These are phyloP conservation scores for Heterohyrax brucei DNA, from an alignment of 2,797 vertebrate species.

Conservation along the genomic window DNA sequence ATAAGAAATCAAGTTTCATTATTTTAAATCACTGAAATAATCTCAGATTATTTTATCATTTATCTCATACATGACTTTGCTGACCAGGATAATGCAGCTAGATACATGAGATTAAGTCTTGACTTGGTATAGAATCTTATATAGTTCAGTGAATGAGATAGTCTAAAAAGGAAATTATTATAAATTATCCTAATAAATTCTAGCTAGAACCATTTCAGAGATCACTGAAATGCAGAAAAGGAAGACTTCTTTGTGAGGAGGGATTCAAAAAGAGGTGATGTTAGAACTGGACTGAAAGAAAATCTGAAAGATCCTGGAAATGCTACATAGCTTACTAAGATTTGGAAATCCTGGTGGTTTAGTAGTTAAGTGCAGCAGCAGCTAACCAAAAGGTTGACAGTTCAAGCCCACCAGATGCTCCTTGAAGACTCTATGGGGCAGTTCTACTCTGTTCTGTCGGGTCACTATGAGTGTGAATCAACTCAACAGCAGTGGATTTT, in stretches of 20 bases:
- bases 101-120: background rate
- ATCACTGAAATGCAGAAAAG: background rate
- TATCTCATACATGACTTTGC: background rate
- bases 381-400: no score
- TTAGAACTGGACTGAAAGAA: slow-evolving; percentile 17
- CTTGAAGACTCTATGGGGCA: no score
- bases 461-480: no score
- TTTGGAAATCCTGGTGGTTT: no score
- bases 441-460: no score
- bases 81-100: background rate
- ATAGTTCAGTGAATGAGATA: background rate
- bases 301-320: background rate
- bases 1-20: background rate
- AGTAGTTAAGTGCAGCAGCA: no score
- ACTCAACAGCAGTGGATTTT: no score
- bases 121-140: background rate
- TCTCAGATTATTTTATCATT: background rate
- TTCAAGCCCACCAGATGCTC: no score
- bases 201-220: background rate
- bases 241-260: background rate
- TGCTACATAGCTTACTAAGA: background rate
- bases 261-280: background rate
- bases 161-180: slow-evolving; percentile 4
- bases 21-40: background rate
- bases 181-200: background rate